These are phyloP conservation scores for Dolichomitus sp. DNA, from an alignment of 2,888 invertebrate species.

Conservation along the genomic window DNA sequence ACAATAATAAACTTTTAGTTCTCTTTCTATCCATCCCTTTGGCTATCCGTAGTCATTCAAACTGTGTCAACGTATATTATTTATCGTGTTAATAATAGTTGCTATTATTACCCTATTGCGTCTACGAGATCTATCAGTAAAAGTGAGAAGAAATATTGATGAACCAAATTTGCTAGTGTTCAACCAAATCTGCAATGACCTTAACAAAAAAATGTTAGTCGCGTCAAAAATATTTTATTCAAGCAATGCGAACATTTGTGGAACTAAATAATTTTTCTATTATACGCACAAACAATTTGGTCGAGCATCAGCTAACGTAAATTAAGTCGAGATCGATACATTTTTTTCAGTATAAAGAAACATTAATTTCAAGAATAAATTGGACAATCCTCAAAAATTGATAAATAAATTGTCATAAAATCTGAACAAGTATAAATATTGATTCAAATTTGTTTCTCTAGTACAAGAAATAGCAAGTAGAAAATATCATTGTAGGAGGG, in stretches of 20 bases:
- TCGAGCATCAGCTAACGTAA: too few relatives aligned
- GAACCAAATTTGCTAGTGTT: too few relatives aligned
- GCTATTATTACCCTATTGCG: neutral
- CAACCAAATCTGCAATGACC: too few relatives aligned
- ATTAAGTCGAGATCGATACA: too few relatives aligned
- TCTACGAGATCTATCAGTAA: too few relatives aligned
- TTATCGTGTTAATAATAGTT: slow-evolving; percentile 14
- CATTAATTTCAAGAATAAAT: neutral
- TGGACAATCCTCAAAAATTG: neutral
- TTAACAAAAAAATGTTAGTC: too few relatives aligned
- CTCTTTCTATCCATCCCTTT: slow-evolving; percentile 8
- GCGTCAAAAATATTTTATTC: too few relatives aligned
- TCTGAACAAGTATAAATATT: neutral
- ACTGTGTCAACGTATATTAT: slow-evolving; percentile 35
- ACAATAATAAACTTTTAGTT: slow-evolving; percentile 55
- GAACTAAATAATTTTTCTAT: too few relatives aligned
- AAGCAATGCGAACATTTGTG: too few relatives aligned
- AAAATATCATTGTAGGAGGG: neutral
- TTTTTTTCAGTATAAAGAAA: neutral
- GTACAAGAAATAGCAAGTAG: neutral
- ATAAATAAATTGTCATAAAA: neutral
- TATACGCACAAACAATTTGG: too few relatives aligned
- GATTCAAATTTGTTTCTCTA: neutral
- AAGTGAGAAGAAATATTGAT: too few relatives aligned
- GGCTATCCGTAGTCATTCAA: neutral